These are phyloP conservation scores for Drosophila kambysellisi DNA, from an alignment of 2,888 invertebrate genomes.

Conservation along the genomic window DNA sequence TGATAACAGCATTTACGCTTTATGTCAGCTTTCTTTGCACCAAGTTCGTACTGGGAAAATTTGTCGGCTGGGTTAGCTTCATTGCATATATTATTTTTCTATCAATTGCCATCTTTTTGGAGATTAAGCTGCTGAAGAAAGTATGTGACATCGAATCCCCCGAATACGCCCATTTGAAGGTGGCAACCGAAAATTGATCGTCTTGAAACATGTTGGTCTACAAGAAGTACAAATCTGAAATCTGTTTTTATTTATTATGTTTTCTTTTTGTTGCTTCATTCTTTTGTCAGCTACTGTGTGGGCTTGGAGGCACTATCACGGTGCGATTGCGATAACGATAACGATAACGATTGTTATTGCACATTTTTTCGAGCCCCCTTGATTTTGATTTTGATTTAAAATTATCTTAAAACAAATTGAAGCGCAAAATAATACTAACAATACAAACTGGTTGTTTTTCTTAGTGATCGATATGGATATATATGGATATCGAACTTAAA, in stretches of 20 bases:
- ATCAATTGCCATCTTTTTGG: slow-evolving; percentile 85
- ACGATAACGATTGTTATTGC: slow-evolving; percentile 5
- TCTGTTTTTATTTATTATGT: background rate
- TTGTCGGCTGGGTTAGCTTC: slow-evolving; percentile 92
- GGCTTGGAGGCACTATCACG: background rate
- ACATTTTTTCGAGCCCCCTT: background rate
- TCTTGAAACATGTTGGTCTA: background rate
- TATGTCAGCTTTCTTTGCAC: slow-evolving; percentile 92
- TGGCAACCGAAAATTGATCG: background rate
- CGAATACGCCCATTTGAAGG: background rate
- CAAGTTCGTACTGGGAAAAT: slow-evolving; percentile 92
- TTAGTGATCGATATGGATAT: background rate
- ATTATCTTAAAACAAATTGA: background rate
- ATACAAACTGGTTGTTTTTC: background rate
- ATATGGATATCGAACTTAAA: background rate
- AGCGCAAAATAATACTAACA: background rate
- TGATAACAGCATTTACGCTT: slow-evolving; percentile 92
- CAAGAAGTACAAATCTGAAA: background rate
- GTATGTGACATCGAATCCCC: slow-evolving; percentile 51
- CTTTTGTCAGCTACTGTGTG: background rate
- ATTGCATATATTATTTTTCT: slow-evolving; percentile 93
- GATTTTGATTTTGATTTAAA: background rate
- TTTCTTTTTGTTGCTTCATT: background rate
- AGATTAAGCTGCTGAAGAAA: slow-evolving; percentile 7
- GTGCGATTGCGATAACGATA: slow-evolving; percentile 1